Evolutionary conservation across 2,888 invertebrate species (phyloP).

Genomic region (Ellobium chinense): DNA sequence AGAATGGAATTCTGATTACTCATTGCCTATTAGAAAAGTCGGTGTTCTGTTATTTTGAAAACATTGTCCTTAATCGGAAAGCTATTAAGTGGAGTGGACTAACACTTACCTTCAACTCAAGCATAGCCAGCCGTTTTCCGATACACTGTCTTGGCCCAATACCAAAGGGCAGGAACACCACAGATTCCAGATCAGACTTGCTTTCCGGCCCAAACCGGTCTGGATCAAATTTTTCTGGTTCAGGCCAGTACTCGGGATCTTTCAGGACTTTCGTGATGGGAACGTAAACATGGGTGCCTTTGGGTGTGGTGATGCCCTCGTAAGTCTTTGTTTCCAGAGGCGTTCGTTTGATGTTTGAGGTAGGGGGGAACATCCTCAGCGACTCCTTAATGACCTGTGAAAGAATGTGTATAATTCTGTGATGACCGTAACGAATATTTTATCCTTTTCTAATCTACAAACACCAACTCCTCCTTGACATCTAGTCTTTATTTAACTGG

Average conservation of each 20-base stretch:
- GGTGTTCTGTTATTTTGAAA: too few relatives aligned
- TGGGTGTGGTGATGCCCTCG: neutral
- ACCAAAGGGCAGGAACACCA: neutral
- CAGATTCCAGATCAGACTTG: neutral
- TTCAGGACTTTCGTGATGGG: neutral
- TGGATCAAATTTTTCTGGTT: neutral
- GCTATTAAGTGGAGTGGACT: too few relatives aligned
- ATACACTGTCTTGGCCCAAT: neutral
- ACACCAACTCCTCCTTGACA: too few relatives aligned
- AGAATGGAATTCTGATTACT: too few relatives aligned
- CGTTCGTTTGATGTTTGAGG: neutral
- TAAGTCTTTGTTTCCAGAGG: neutral
- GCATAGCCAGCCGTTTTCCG: neutral
- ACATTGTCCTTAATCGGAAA: too few relatives aligned
- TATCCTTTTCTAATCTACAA: too few relatives aligned
- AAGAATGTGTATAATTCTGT: too few relatives aligned
- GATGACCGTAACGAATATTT: too few relatives aligned
- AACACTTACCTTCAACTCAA: neutral
- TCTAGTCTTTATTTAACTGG: too few relatives aligned
- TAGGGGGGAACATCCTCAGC: neutral
- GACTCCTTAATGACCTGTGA: neutral
- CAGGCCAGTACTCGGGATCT: constrained; percentile 1
- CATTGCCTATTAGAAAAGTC: too few relatives aligned
- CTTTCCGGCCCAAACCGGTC: neutral
- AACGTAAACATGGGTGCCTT: neutral